These are phyloP conservation scores for Endotricha flammealis DNA, from an alignment of 2,888 invertebrate species.

Conservation along the genomic window DNA sequence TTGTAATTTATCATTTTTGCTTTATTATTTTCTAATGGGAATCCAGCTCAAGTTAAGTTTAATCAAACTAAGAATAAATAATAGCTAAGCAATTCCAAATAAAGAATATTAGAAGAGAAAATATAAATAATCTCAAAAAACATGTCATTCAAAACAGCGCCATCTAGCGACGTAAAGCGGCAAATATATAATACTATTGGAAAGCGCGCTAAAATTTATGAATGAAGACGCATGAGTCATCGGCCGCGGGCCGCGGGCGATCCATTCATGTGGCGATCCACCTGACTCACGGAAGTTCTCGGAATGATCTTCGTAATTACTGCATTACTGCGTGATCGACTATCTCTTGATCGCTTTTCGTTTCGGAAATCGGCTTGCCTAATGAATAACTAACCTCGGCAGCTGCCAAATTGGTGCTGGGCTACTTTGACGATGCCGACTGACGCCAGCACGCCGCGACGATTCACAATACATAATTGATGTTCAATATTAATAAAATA, in stretches of 20 bases:
- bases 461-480: too few species aligned
- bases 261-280: constrained; percentile 46
- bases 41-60: too few species aligned
- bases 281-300: constrained; percentile 51
- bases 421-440: not conserved
- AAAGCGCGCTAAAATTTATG: constrained; percentile 59
- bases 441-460: not conserved
- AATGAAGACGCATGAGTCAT: constrained; percentile 63
- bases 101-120: too few species aligned
- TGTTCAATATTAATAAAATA: too few species aligned
- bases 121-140: too few species aligned
- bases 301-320: constrained; percentile 30
- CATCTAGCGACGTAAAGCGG: constrained; percentile 30
- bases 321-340: constrained; percentile 2
- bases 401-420: not conserved
- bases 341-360: not conserved
- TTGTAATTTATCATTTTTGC: too few species aligned
- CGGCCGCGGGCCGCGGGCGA: constrained; percentile 19
- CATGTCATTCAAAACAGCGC: constrained; percentile 25
- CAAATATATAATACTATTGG: constrained; percentile 20
- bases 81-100: too few species aligned
- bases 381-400: not conserved
- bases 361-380: constrained; percentile 1
- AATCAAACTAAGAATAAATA: too few species aligned
- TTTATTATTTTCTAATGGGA: too few species aligned